Evolutionary conservation across 2,113 vertebrate species (phyloP).

Genomic region (Scortum barcoo): DNA sequence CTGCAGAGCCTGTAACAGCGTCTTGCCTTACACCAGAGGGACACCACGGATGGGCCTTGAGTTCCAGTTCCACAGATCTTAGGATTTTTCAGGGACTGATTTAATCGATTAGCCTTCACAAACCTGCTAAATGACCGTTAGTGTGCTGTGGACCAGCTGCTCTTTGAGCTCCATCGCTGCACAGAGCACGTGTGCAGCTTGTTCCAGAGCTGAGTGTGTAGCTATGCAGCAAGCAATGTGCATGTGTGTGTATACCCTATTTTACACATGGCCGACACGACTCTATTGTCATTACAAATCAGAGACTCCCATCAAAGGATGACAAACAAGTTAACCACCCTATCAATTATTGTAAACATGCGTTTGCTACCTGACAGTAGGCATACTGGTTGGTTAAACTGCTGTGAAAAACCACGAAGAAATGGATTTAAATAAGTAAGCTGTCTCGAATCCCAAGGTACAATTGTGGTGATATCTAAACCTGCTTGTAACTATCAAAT

Average conservation of each 20-base stretch:
- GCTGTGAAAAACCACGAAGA: not conserved
- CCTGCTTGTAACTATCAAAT: not conserved
- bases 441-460: not conserved
- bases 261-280: not conserved
- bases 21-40: not conserved
- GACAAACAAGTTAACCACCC: slow-evolving; percentile 5
- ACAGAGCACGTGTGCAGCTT: slow-evolving; percentile 10
- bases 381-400: not conserved
- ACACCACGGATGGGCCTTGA: not conserved
- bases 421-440: slow-evolving; percentile 24
- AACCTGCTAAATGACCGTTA: not conserved
- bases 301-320: not conserved
- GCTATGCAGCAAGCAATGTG: not conserved
- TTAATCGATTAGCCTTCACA: not conserved
- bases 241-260: not conserved
- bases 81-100: not conserved
- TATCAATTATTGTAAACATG: not conserved
- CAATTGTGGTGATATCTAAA: slow-evolving; percentile 6
- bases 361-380: not conserved
- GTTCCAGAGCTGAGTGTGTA: slow-evolving; percentile 8
- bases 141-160: not conserved
- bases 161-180: slow-evolving; percentile 16
- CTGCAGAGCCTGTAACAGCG: not conserved
- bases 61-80: too few relatives aligned
- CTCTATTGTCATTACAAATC: slow-evolving; percentile 4